phyloP scores from a whole-genome alignment of 2,888 invertebrate genomes.

The Allolobophora icterica region DNA sequence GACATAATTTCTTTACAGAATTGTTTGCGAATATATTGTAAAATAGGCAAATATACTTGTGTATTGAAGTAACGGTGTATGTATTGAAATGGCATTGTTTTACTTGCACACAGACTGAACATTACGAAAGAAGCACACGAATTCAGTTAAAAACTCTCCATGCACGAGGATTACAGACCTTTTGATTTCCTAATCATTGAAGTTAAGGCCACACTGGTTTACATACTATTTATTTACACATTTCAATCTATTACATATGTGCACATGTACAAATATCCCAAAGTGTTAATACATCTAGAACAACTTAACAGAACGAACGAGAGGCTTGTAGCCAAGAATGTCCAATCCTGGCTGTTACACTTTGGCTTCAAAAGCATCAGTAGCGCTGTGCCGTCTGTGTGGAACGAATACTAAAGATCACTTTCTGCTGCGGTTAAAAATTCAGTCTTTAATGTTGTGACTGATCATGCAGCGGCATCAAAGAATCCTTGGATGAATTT shows the following conservation, averaged over 20 bases:
- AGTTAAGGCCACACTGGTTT: no score
- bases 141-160: no score
- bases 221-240: no score
- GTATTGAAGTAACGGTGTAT: neutral
- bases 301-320: neutral
- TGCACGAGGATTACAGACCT: no score
- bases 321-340: neutral
- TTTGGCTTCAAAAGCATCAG: neutral
- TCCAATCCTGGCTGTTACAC: neutral
- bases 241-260: neutral
- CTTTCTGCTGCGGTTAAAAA: neutral
- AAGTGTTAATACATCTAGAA: neutral
- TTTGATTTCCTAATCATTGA: no score
- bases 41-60: conserved; percentile 17
- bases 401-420: neutral
- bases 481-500: conserved; percentile 87
- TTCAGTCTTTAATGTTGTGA: neutral
- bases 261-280: neutral
- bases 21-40: neutral
- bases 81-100: neutral
- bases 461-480: conserved; percentile 67
- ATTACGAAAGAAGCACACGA: no score
- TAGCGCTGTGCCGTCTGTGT: neutral
- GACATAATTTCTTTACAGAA: neutral
- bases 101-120: no score